phyloP scores from a whole-genome alignment of 2,888 invertebrate genomes.

The Xylophagus ater region DNA sequence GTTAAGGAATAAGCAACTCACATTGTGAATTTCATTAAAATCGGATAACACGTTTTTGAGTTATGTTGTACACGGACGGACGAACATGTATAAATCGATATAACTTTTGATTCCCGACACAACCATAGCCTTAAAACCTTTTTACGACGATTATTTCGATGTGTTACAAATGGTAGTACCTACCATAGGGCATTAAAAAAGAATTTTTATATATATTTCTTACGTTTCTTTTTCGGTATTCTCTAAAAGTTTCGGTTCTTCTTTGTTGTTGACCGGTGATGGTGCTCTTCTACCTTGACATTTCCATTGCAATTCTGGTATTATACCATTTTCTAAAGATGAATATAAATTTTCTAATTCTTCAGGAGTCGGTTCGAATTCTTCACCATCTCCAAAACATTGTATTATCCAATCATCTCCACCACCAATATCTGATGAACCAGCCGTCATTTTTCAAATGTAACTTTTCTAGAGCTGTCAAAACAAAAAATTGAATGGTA shows the following conservation, averaged over 20 bases:
- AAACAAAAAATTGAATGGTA: no score
- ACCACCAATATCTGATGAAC: slow-evolving; percentile 1
- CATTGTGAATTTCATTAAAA: no score
- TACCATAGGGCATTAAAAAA: no score
- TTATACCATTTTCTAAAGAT: slow-evolving; percentile 54
- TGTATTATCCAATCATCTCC: slow-evolving; percentile 46
- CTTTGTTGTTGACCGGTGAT: slow-evolving; percentile 50
- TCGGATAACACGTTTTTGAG: no score
- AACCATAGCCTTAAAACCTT: no score
- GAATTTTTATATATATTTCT: no score
- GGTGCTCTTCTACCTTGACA: slow-evolving; percentile 68
- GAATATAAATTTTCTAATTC: slow-evolving; percentile 63
- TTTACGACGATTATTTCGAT: no score
- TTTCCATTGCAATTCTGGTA: slow-evolving; percentile 65
- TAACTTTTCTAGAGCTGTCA: neutral
- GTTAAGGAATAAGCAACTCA: no score
- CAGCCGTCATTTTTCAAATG: neutral
- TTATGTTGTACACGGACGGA: no score
- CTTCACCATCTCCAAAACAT: slow-evolving; percentile 36
- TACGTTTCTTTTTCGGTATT: slow-evolving; percentile 42
- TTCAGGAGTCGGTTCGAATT: slow-evolving; percentile 55
- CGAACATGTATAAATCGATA: no score
- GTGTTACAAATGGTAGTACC: no score
- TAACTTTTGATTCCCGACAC: no score
- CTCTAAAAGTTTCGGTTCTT: slow-evolving; percentile 38